Evolutionary conservation across 2,888 invertebrate species (phyloP), one percentile per base, ranked within the genome.

Genomic region (Orthosia gothica): DNA sequence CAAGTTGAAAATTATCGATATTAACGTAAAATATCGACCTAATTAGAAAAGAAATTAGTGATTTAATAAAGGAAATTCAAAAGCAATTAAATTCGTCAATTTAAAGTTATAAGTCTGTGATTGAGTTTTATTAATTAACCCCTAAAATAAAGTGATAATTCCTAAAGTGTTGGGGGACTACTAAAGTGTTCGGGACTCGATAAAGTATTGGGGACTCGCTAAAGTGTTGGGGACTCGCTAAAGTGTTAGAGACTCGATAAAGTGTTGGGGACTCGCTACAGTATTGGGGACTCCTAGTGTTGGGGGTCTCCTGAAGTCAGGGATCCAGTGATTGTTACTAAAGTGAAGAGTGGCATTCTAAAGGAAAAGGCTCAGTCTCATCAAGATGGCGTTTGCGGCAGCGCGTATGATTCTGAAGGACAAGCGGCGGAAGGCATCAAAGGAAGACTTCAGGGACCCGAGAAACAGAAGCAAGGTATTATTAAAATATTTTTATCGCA

Each of bases 361-460:
- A 73, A 84, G 62, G 68, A 90, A 82, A 75, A 86, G 83, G 71
- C 79, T 73, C 68, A 82, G 86, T 52, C 68, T 82, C 69, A 76
- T 86, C 87, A 97, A 97, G 89, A 98, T 98, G 98, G 98, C 98
- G 93, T 98, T 98, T 93, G 98, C 98, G 63, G 98, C 98, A 61
- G 98, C 98, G 70, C 97, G 98, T 70, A 98, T 98, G 98, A 98
- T 98, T 90, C 96, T 98, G 87, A 98, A 98, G 96, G 98, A 98
- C 94, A 98, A 98, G 92, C 94, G 98, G 88, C 97, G 98, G 91
- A 98, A 98, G 97, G 97, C 98, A 66, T 98, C 98, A 70, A 98
- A 98, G 92, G 98, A 98, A 92, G 98, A 98, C 93, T 98, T 98
- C 95, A 96, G 97, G 75, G 97, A 97, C 74, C 94, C 98, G 92